phyloP scores from a whole-genome alignment of 1,140 invertebrate genomes.

The Parapsyche elsis region DNA sequence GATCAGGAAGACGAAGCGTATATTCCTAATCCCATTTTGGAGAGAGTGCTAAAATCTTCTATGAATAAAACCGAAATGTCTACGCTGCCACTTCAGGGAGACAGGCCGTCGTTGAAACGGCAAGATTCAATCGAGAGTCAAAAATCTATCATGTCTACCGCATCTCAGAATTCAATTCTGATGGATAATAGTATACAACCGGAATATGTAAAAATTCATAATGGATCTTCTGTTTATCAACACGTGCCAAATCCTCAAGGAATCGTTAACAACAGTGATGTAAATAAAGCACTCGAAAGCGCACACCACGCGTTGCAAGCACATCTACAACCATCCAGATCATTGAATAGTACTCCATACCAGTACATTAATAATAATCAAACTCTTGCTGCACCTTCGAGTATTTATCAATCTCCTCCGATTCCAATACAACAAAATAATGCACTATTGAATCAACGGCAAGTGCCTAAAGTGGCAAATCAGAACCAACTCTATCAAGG shows the following conservation, averaged over 20 bases:
- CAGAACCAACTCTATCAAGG: conserved; percentile 52
- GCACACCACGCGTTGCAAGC: conserved; percentile 14
- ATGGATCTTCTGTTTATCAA: conserved; percentile 63
- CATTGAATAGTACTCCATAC: conserved; percentile 37
- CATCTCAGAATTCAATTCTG: conserved; percentile 60
- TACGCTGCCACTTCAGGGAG: conserved; percentile 64
- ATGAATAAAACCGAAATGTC: conserved; percentile 78
- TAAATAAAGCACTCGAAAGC: conserved; percentile 28
- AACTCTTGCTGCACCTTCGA: conserved; percentile 56
- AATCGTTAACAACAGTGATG: conserved; percentile 40
- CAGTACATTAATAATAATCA: conserved; percentile 60
- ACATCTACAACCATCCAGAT: conserved; percentile 24
- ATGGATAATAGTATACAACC: conserved; percentile 61
- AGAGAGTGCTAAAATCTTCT: conserved; percentile 84
- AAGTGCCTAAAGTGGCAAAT: conserved; percentile 32
- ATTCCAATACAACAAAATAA: conserved; percentile 37
- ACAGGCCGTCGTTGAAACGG: conserved; percentile 63
- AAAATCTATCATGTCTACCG: conserved; percentile 64
- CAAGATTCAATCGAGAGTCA: conserved; percentile 69
- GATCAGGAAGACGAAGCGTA: conserved; percentile 91
- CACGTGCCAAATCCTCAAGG: conserved; percentile 59
- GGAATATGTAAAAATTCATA: conserved; percentile 68
- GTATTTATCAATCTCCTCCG: conserved; percentile 48
- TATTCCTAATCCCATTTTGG: conserved; percentile 90
- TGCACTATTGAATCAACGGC: conserved; percentile 46